Evolutionary conservation across 2,888 invertebrate genomes (phyloP), one percentile per base, ranked within the genome.

Genomic region (Drosophila cracens): DNA sequence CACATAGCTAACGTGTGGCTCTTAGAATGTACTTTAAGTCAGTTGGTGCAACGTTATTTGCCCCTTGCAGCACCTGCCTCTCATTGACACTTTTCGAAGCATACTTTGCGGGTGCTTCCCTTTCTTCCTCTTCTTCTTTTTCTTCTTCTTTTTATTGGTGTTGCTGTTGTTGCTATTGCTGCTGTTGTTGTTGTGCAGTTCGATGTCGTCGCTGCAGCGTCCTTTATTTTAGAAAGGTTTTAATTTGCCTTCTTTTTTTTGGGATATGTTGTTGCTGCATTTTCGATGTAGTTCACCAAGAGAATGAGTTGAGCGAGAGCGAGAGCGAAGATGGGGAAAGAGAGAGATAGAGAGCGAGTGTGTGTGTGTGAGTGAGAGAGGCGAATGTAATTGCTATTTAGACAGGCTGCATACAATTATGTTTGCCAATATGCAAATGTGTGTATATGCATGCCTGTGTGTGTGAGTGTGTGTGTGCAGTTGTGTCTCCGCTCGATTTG

Each of bases 321-420:
- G 60, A 31, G 13, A 27, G 8, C 43, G 31, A 21, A 52, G 60
- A 66, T 62, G 33, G 54, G n/a, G 62, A 33, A 51, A 25, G 46
- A 31, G 52, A 34, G 54, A 40, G 58, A n/a, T 31, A 46, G 34
- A 2, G 36, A 21, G 52, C 10, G 63, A n/a, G 29, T 7, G 53
- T n/a, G 40, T 31, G 43, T 21, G 21, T 3, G 48, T 52, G 65
- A 65, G 65, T 31, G 51, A 33, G 57, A 43, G 53, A 48, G 48
- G 49, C 10, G 61, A 56, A 56, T 81, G 71, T 88, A 85, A 90
- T 84, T 90, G 87, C 78, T 79, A 77, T 83, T 91, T 90, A 88
- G 83, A 71, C 81, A 60, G 61, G 51, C 69, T 79, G 74, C 77
- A 84, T 74, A 61, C 74, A 73, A 70, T 71, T 63, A 70, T 54